Percentiles rank a stretch among this genome's conserved stretches.
Evolutionary conservation across 2,888 invertebrate genomes (phyloP).

Genomic region (Plemyria rubiginata): DNA sequence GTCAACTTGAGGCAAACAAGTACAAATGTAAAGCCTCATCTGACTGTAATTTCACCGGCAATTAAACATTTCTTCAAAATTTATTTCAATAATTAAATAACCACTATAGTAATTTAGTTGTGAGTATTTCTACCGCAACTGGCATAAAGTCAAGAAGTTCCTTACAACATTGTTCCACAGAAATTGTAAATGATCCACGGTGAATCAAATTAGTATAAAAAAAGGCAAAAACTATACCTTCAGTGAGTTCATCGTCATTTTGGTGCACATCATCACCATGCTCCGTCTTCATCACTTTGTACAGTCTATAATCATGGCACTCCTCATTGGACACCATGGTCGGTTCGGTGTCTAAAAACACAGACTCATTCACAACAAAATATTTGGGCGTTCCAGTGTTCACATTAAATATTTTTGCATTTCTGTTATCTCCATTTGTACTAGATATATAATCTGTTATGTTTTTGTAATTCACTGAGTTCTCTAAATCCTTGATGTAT

Average conservation of each 20-base stretch:
- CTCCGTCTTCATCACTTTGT: conserved; percentile 14
- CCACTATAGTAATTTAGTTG: no score
- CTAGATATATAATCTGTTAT: not conserved
- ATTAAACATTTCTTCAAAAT: no score
- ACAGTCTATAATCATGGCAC: conserved; percentile 11
- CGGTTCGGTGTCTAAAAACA: conserved; percentile 7
- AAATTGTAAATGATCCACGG: no score
- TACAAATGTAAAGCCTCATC: no score
- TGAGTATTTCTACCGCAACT: no score
- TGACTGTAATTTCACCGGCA: no score
- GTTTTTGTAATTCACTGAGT: not conserved
- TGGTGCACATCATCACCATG: not conserved
- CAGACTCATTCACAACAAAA: conserved; percentile 6
- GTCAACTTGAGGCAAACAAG: no score
- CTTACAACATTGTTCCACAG: no score
- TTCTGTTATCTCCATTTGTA: not conserved
- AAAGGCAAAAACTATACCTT: conserved; percentile 24
- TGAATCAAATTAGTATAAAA: no score
- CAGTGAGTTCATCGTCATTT: conserved; percentile 18
- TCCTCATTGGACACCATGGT: conserved; percentile 4
- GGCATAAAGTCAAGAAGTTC: no score
- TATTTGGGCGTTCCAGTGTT: conserved; percentile 6
- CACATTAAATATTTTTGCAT: conserved; percentile 4
- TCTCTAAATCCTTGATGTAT: not conserved
- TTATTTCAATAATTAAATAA: no score